A percentile compares a stretch with the other conserved stretches of the same genome.
Evolutionary conservation across 2,797 vertebrate genomes (phyloP).

Genomic region (Numenius phaeopus): DNA sequence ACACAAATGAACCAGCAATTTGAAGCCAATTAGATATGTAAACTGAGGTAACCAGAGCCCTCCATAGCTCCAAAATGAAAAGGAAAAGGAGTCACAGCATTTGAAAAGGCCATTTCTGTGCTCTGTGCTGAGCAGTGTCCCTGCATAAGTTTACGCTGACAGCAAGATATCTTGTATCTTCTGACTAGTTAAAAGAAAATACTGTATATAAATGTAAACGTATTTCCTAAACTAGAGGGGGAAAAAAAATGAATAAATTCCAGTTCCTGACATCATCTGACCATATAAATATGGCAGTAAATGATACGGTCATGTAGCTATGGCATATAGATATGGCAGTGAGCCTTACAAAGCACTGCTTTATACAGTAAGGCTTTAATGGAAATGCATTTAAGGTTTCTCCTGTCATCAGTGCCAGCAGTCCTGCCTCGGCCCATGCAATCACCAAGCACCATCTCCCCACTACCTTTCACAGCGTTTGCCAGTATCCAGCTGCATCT

Average conservation of each 20-base stretch:
- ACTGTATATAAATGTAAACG: neutral
- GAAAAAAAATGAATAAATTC: neutral
- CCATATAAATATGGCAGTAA: neutral
- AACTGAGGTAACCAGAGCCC: neutral
- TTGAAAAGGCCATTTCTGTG: neutral
- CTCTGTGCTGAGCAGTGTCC: neutral
- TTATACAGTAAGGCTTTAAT: neutral
- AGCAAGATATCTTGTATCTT: neutral
- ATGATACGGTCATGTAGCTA: neutral
- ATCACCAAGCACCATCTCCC: fast-evolving
- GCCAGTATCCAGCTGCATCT: fast-evolving
- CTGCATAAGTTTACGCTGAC: neutral
- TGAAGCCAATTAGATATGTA: neutral
- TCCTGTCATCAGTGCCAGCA: neutral
- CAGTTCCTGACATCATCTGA: neutral
- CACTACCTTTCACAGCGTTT: fast-evolving
- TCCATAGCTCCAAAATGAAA: neutral
- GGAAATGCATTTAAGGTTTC: neutral
- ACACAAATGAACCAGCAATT: neutral
- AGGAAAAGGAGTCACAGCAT: neutral
- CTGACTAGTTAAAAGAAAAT: neutral
- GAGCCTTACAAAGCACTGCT: neutral
- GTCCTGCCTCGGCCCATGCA: neutral
- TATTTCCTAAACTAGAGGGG: neutral
- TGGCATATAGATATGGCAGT: neutral